A percentile compares a stretch with the other conserved stretches of the same genome.
These are phyloP conservation scores for Amphiprion clarkii DNA, from an alignment of 2,797 vertebrate genomes.

Conservation along the genomic window DNA sequence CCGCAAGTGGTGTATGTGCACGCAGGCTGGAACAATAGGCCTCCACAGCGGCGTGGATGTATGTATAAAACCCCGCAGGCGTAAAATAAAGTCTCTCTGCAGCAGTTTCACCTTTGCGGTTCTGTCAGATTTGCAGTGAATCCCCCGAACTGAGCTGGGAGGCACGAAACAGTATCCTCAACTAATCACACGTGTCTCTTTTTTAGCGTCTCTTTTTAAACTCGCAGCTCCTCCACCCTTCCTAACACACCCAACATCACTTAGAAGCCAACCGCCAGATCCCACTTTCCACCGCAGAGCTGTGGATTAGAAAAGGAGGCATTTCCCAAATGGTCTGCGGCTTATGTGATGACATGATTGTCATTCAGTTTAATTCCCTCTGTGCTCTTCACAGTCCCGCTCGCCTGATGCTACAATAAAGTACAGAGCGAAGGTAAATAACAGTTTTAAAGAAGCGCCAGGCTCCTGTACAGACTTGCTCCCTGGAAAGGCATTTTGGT, in stretches of 20 bases:
- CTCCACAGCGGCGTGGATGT: conserved; percentile 38
- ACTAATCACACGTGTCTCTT: conserved; percentile 57
- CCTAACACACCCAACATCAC: conserved; percentile 60
- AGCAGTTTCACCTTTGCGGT: conserved; percentile 26
- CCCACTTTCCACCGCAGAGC: conserved; percentile 69
- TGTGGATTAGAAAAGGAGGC: conserved; percentile 74
- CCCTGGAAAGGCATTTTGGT: conserved; percentile 56
- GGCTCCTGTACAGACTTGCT: conserved; percentile 68
- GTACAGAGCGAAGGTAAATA: conserved; percentile 70
- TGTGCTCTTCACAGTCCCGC: too few relatives aligned
- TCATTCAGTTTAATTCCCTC: conserved; percentile 71
- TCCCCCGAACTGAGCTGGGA: conserved; percentile 60
- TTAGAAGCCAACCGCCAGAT: conserved; percentile 59
- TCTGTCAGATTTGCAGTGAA: conserved; percentile 69
- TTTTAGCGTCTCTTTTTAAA: conserved; percentile 40
- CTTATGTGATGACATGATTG: conserved; percentile 79
- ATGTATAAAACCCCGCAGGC: conserved; percentile 33
- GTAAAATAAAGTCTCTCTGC: conserved; percentile 3
- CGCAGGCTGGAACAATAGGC: conserved; percentile 65
- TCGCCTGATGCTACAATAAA: conserved; percentile 49
- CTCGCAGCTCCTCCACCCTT: conserved; percentile 46
- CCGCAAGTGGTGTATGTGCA: conserved; percentile 54
- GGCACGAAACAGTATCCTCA: conserved; percentile 71
- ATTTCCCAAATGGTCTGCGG: conserved; percentile 74
- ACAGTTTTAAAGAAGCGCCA: conserved; percentile 30